Evolutionary conservation across 2,797 vertebrate genomes (phyloP), one percentile per base, ranked within the genome.

Genomic region (Cyprinella venusta): DNA sequence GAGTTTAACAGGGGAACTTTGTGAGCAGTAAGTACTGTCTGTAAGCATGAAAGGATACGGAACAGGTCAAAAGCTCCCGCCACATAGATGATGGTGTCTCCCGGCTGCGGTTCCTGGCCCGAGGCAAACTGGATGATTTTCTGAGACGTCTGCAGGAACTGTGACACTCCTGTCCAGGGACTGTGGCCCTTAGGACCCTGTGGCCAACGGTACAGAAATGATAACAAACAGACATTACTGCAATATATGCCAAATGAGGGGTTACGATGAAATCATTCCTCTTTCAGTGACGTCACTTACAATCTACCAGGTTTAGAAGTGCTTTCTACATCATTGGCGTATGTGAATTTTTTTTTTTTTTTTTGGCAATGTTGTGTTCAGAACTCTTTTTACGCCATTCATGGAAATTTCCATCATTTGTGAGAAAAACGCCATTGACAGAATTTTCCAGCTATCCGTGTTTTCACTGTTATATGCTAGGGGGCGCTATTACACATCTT

Each of bases 61-160:
- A 99, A 99, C 13, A 99, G 95, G 91, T 99, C 98, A 0, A 99
- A 99, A 2, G 98, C 98, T n/a, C 98, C 98, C 0, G 98, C 97
- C 87, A 99, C 98, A 0, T 99, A 99, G 91, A 99, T 98, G 89
- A 99, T 95, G 1, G 95, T 97, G 91, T 99, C 97, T 61, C 96
- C 97, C 0, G 96, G 95, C 92, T 97, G 94, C 0, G 98, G 97
- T 59, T 99, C 98, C 88, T 97, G 97, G 70, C 97, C 98, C 0
- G 98, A 99, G 0, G 98, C 98, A 85, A 99, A 99, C 94, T 99
- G 98, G 92, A 99, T 99, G 90, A 99, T 99, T 92, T 99, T 99
- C 91, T 97, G 98, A 48, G 98, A 99, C 0, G 98, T 99, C 92
- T 99, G 98, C 19, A 99, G 95, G 88, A 99, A 99, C 94, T 99